phyloP scores from a whole-genome alignment of 1,140 invertebrate genomes.

The Diabrotica undecimpunctata region DNA sequence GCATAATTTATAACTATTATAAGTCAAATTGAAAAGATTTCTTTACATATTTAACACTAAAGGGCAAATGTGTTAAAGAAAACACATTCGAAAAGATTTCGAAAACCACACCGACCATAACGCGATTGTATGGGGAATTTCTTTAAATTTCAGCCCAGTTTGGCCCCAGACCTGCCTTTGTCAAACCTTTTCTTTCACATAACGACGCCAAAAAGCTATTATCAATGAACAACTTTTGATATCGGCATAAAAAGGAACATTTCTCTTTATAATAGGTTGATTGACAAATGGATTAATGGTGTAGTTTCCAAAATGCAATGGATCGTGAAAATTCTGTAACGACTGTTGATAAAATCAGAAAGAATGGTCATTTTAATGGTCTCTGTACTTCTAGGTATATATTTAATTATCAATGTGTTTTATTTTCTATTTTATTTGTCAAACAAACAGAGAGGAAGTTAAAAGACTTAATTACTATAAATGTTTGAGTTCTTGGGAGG shows the following conservation, averaged over 20 bases:
- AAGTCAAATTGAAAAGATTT: conserved; percentile 30
- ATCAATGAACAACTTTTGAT: conserved; percentile 19
- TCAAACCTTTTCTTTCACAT: conserved; percentile 29
- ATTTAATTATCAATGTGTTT: too few species aligned
- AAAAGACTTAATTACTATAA: too few species aligned
- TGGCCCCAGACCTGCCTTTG: conserved; percentile 29
- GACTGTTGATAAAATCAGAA: too few species aligned
- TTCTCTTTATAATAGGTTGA: too few species aligned
- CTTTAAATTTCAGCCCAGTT: conserved; percentile 17
- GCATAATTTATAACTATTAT: conserved; percentile 35
- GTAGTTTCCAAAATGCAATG: too few species aligned
- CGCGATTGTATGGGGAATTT: conserved; percentile 17
- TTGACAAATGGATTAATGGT: too few species aligned
- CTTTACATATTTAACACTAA: conserved; percentile 33
- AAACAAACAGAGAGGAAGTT: too few species aligned
- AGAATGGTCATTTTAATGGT: too few species aligned
- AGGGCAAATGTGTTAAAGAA: conserved; percentile 27
- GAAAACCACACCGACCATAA: conserved; percentile 36
- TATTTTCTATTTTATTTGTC: too few species aligned
- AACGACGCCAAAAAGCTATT: not conserved
- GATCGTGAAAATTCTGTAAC: too few species aligned
- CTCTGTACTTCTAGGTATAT: too few species aligned
- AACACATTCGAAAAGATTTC: conserved; percentile 30
- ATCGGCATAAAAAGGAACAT: not conserved
- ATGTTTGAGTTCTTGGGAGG: too few species aligned